Conservation (phyloP, 2,888 invertebrate genomes). For the Seira sanloemensis region DNA sequence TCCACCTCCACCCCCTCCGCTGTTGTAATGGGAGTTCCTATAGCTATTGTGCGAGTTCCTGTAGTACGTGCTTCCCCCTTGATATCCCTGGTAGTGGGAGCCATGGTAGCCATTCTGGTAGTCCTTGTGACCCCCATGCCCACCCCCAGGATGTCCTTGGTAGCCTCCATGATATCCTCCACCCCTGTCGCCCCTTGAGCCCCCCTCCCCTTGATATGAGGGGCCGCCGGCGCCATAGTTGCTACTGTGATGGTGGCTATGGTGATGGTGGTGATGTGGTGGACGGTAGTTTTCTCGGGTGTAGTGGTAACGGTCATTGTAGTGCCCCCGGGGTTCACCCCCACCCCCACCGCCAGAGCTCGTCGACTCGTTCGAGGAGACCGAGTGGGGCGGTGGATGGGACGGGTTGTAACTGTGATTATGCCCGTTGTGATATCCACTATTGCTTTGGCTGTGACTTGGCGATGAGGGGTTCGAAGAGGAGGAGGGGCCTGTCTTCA, state of each 20-base stretch:
- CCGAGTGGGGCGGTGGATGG: slow-evolving; percentile 55
- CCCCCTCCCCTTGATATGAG: slow-evolving; percentile 47
- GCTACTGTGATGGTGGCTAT: slow-evolving; percentile 47
- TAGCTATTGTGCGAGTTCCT: slow-evolving; percentile 71
- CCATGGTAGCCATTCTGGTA: slow-evolving; percentile 64
- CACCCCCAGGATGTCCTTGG: slow-evolving; percentile 44
- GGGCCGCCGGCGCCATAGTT: slow-evolving; percentile 33
- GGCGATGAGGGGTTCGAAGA: slow-evolving; percentile 50
- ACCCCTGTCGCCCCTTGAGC: slow-evolving; percentile 47
- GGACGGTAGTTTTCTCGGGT: slow-evolving; percentile 66
- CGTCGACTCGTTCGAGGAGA: slow-evolving; percentile 58
- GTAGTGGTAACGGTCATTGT: slow-evolving; percentile 67
- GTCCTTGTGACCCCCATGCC: slow-evolving; percentile 43
- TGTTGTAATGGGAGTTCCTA: slow-evolving; percentile 69
- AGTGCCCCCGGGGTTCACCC: slow-evolving; percentile 37
- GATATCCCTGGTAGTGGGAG: slow-evolving; percentile 61
- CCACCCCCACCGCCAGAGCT: slow-evolving; percentile 48
- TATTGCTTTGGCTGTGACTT: slow-evolving; percentile 46
- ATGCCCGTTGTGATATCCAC: slow-evolving; percentile 58
- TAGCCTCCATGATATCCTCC: slow-evolving; percentile 54
- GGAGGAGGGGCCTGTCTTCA: slow-evolving; percentile 37
- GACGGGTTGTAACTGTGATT: slow-evolving; percentile 57
- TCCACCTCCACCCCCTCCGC: slow-evolving; percentile 49
- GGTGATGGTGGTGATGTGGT: slow-evolving; percentile 63
- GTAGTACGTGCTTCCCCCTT: slow-evolving; percentile 67